phyloP scores from a whole-genome alignment of 2,888 invertebrate genomes.

The Drosophila helvetica region DNA sequence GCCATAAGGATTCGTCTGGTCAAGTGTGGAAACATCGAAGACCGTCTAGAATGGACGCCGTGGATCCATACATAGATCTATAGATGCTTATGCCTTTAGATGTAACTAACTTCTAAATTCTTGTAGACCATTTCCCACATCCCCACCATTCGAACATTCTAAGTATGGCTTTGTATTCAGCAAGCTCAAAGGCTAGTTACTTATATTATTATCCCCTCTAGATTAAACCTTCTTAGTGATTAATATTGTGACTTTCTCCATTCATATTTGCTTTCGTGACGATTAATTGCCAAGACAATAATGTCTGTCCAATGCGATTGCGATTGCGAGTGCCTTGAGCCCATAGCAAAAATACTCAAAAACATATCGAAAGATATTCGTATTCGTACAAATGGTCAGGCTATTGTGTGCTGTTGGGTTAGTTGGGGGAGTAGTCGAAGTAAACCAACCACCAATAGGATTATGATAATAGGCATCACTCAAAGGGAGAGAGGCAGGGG shows the following conservation, averaged over 20 bases:
- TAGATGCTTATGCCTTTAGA: too few species aligned
- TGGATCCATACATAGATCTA: too few species aligned
- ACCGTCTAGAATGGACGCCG: too few species aligned
- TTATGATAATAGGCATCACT: slow-evolving; percentile 46
- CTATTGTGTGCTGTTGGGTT: neutral
- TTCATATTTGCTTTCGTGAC: slow-evolving; percentile 11
- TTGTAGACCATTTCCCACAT: too few species aligned
- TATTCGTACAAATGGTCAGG: slow-evolving; percentile 55
- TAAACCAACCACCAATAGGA: slow-evolving; percentile 13
- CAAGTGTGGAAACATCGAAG: too few species aligned
- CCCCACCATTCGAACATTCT: too few species aligned
- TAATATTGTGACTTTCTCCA: slow-evolving; percentile 8
- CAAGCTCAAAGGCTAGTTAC: too few species aligned
- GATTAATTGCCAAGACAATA: slow-evolving; percentile 34
- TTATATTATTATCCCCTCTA: neutral
- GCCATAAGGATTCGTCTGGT: too few species aligned
- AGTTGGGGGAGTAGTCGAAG: neutral
- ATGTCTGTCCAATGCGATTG: slow-evolving; percentile 48
- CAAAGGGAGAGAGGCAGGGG: slow-evolving; percentile 21
- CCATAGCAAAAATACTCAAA: slow-evolving; percentile 68
- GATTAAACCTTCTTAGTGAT: neutral
- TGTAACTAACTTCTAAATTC: too few species aligned
- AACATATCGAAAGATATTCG: slow-evolving; percentile 59
- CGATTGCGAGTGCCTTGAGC: slow-evolving; percentile 45
- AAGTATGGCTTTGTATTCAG: too few species aligned